Conservation (phyloP, 2,888 invertebrate genomes). For the Ditylenchus weischeri region DNA sequence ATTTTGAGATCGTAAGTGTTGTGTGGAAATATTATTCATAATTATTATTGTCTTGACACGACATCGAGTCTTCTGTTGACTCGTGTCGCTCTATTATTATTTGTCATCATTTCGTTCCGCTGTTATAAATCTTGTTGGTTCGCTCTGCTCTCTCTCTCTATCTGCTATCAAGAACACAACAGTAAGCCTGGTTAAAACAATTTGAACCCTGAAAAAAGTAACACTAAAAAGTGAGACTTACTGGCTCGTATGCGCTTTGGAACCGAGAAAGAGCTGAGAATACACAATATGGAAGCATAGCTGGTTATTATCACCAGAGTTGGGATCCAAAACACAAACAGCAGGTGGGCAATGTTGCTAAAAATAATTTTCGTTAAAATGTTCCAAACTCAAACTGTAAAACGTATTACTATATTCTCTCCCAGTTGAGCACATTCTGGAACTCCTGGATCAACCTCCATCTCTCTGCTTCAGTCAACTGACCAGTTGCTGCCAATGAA, state of each 20-base stretch:
- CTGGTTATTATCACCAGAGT: conserved; percentile 43
- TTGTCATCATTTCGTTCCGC: too few relatives aligned
- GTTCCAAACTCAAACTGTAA: too few relatives aligned
- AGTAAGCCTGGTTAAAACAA: too few relatives aligned
- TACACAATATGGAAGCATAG: conserved; percentile 43
- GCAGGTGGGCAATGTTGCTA: conserved; percentile 46
- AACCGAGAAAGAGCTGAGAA: conserved; percentile 36
- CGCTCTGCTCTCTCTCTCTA: too few relatives aligned
- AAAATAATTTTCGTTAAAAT: neutral
- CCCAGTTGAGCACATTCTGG: conserved; percentile 7
- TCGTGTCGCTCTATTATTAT: too few relatives aligned
- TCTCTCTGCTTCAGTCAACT: conserved; percentile 9
- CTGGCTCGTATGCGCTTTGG: conserved; percentile 19
- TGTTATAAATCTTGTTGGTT: too few relatives aligned
- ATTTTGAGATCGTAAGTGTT: too few relatives aligned
- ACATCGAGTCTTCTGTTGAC: too few relatives aligned
- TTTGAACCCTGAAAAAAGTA: neutral
- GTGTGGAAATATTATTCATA: too few relatives aligned
- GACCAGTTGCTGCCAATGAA: conserved; percentile 9
- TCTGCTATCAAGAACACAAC: too few relatives aligned
- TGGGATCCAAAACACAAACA: conserved; percentile 54
- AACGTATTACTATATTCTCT: too few relatives aligned
- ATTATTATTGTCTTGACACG: too few relatives aligned
- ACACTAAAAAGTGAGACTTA: conserved; percentile 3
- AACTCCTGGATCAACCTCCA: conserved; percentile 20